Evolutionary conservation across 2,113 vertebrate genomes (phyloP).

Genomic region (Heloderma charlesbogerti): DNA sequence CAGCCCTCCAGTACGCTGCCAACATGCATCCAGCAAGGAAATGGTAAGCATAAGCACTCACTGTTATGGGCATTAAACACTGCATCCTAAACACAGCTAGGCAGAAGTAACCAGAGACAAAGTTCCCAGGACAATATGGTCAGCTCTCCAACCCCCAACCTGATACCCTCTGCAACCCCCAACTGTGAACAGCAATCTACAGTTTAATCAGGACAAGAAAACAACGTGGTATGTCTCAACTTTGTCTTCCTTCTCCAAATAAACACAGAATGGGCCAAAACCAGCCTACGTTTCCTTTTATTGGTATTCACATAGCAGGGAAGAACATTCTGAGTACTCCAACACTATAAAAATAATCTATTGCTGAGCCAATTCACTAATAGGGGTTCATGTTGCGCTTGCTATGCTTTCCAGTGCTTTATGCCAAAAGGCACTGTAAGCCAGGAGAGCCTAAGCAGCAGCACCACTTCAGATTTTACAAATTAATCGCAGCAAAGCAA

Average conservation of each 20-base stretch:
- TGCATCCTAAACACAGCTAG: background rate
- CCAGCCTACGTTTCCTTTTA: background rate
- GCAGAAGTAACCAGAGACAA: background rate
- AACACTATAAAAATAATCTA: slow-evolving; percentile 38
- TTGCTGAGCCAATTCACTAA: background rate
- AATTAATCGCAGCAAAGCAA: background rate
- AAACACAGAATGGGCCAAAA: background rate
- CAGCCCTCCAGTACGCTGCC: background rate
- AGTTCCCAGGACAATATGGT: background rate
- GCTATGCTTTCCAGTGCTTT: background rate
- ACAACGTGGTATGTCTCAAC: background rate
- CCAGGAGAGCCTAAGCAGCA: background rate
- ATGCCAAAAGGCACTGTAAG: background rate
- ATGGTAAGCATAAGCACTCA: too few species aligned
- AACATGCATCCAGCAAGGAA: background rate
- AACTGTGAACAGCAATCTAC: slow-evolving; percentile 42
- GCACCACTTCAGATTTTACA: slow-evolving; percentile 8
- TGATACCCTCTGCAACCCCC: background rate
- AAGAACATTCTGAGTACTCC: slow-evolving; percentile 45
- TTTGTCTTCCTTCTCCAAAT: background rate
- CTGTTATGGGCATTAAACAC: background rate
- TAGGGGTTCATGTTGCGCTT: slow-evolving; percentile 7
- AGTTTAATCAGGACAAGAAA: background rate
- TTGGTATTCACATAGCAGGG: background rate
- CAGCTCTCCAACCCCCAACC: background rate